Evolutionary conservation across 1,140 invertebrate genomes (phyloP).

Genomic region (Heliconius himera): DNA sequence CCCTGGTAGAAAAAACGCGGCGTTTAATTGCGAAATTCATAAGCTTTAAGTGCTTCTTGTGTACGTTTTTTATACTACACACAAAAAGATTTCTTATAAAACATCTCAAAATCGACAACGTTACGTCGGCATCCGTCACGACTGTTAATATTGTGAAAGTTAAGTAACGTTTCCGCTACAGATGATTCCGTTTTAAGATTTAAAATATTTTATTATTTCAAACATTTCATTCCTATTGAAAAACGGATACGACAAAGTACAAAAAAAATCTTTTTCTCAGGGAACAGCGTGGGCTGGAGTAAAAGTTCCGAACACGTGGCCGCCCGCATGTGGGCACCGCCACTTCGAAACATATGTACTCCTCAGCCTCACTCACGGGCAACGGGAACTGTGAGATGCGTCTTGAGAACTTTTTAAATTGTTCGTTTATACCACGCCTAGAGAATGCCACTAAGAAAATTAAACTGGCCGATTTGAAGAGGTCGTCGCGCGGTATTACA

Average conservation of each 20-base stretch:
- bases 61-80: too few species aligned
- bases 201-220: slow-evolving; percentile 6
- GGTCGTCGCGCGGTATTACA: neutral
- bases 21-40: too few species aligned
- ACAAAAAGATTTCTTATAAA: neutral
- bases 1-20: too few species aligned
- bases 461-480: slow-evolving; percentile 42
- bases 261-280: slow-evolving; percentile 49
- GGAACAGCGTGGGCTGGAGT: slow-evolving; percentile 31
- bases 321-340: slow-evolving; percentile 63
- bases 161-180: slow-evolving; percentile 2
- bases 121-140: neutral
- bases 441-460: slow-evolving; percentile 36
- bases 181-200: neutral
- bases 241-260: slow-evolving; percentile 25
- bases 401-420: slow-evolving; percentile 37
- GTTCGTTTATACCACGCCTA: slow-evolving; percentile 30
- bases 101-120: neutral
- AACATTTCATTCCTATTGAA: neutral
- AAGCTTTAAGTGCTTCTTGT: too few species aligned
- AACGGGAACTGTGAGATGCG: neutral
- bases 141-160: neutral
- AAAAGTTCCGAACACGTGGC: slow-evolving; percentile 61
- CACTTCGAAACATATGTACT: slow-evolving; percentile 50
- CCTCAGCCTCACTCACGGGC: neutral